These are phyloP conservation scores for Molorchus minor DNA, from an alignment of 2,888 invertebrate species.

Conservation along the genomic window DNA sequence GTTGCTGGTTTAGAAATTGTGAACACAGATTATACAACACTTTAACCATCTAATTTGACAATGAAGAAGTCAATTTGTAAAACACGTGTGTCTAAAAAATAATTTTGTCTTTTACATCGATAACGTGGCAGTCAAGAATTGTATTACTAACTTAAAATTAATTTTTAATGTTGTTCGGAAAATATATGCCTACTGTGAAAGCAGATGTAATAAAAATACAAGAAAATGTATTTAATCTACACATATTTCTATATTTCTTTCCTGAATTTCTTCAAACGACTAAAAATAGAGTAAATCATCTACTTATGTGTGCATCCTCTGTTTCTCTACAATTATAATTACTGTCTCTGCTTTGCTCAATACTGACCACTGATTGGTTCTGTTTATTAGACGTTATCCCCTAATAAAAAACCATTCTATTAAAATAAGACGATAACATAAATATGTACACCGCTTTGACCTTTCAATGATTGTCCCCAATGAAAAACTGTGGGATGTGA, in stretches of 20 bases:
- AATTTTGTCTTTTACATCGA: constrained; percentile 38
- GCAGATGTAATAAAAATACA: constrained; percentile 49
- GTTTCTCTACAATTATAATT: constrained; percentile 59
- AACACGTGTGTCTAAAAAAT: constrained; percentile 40
- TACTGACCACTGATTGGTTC: constrained; percentile 44
- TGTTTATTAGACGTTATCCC: constrained; percentile 57
- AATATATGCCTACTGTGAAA: constrained; percentile 46
- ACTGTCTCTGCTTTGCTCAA: constrained; percentile 53
- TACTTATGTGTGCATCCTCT: constrained; percentile 59
- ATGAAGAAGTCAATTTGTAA: constrained; percentile 20
- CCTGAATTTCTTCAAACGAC: constrained; percentile 29
- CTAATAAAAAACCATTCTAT: constrained; percentile 40
- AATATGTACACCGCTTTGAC: too few relatives aligned
- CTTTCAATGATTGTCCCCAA: too few relatives aligned
- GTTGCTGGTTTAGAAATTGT: constrained; percentile 1
- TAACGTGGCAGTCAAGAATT: constrained; percentile 46
- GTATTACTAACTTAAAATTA: constrained; percentile 37
- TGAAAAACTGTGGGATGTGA: too few relatives aligned
- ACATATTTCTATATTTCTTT: constrained; percentile 27
- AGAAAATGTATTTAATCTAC: constrained; percentile 36
- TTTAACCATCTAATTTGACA: constrained; percentile 2
- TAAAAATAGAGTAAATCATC: constrained; percentile 47
- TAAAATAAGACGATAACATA: too few relatives aligned
- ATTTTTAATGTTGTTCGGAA: constrained; percentile 38
- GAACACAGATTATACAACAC: constrained; percentile 19